Evolutionary conservation across 53 echinoderm and acorn worm genomes (phyloP).

Genomic region (Arbacia lixula): DNA sequence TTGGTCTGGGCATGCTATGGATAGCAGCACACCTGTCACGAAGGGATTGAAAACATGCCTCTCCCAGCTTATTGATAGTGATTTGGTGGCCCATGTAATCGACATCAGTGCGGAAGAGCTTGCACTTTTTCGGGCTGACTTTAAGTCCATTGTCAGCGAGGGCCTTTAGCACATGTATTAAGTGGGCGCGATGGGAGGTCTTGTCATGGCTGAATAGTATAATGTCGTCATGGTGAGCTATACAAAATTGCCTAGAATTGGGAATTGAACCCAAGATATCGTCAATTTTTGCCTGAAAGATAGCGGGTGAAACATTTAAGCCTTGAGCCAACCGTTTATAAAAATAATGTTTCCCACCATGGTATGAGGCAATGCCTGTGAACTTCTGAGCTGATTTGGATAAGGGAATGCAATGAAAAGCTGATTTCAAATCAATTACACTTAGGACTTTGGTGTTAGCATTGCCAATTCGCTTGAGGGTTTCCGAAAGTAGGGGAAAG

Average conservation of each 20-base stretch:
- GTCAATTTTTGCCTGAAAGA: constrained; percentile 32
- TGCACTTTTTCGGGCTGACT: constrained; percentile 42
- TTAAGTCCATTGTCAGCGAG: constrained; percentile 16
- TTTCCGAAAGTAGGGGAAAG: constrained; percentile 8
- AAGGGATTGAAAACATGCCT: constrained; percentile 35
- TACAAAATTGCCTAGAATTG: constrained; percentile 14
- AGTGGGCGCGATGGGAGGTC: not conserved
- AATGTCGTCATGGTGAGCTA: constrained; percentile 33
- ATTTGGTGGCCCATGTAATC: constrained; percentile 50
- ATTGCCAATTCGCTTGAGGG: constrained; percentile 17
- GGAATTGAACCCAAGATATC: not conserved
- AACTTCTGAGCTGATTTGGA: constrained; percentile 1
- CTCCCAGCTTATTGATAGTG: not conserved
- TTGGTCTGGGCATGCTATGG: no score
- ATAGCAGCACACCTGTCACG: no score
- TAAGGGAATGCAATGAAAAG: not conserved
- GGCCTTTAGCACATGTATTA: not conserved
- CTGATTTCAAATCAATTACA: constrained; percentile 19
- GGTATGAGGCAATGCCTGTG: constrained; percentile 35
- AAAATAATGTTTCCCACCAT: constrained; percentile 44
- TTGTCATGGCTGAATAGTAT: constrained; percentile 28
- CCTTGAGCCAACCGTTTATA: constrained; percentile 28
- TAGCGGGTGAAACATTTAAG: constrained; percentile 23
- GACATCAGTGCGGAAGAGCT: constrained; percentile 16
- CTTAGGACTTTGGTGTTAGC: constrained; percentile 20